Conservation (phyloP, 2,797 vertebrate species). For the Eidolon dupreanum region DNA sequence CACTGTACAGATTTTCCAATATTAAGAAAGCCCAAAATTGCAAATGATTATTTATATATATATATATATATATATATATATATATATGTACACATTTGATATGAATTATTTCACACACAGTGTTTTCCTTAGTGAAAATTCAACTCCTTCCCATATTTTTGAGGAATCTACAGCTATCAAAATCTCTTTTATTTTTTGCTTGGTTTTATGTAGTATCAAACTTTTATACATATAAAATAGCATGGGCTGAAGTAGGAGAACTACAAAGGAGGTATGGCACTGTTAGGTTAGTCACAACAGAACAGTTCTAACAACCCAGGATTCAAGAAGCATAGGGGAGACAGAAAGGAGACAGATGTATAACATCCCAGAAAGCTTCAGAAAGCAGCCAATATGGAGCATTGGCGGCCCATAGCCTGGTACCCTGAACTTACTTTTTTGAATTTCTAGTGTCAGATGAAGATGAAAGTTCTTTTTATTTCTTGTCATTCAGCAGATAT, state of each 20-base stretch:
- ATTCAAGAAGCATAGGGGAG: not conserved
- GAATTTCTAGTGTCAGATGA: not conserved
- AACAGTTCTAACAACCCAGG: not conserved
- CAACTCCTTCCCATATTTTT: not conserved
- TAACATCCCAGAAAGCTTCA: not conserved
- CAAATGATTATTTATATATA: not conserved
- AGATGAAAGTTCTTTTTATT: not conserved
- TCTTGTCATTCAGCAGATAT: not conserved
- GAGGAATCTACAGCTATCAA: not conserved
- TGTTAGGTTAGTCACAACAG: not conserved
- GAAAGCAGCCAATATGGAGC: not conserved
- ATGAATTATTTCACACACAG: not conserved
- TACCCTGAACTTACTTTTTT: not conserved
- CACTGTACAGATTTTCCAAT: not conserved
- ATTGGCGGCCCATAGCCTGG: not conserved
- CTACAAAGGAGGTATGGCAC: no score
- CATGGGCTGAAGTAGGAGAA: not conserved
- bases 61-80: no score
- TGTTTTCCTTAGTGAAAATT: not conserved
- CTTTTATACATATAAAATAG: not conserved
- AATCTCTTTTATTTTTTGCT: not conserved
- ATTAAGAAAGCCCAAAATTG: not conserved
- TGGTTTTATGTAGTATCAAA: not conserved
- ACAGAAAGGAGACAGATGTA: not conserved
- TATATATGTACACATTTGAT: no score